Conservation (phyloP, 2,888 invertebrate genomes). For the Epistrophella euchroma region DNA sequence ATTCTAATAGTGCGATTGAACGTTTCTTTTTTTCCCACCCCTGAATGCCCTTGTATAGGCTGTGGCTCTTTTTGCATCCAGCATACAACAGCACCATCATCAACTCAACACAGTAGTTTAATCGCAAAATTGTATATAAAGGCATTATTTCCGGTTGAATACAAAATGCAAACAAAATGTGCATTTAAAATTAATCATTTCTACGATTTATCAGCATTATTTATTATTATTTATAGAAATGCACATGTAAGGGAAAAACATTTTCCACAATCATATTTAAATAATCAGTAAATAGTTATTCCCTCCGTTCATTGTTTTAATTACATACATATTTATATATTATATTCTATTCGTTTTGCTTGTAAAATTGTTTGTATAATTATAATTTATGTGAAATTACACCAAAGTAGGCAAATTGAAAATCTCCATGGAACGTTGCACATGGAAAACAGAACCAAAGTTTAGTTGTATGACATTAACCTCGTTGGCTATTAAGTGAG, state of each 20-base stretch:
- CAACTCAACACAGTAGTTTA: neutral
- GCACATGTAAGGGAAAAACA: neutral
- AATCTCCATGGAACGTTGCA: constrained; percentile 16
- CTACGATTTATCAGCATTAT: constrained; percentile 28
- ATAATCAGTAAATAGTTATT: neutral
- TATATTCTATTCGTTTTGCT: neutral
- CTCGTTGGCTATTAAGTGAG: constrained; percentile 17
- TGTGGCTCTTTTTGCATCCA: neutral
- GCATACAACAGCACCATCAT: neutral
- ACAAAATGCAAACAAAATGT: neutral
- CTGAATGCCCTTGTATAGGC: too few species aligned
- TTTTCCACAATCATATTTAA: constrained; percentile 13
- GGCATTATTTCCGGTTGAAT: constrained; percentile 8
- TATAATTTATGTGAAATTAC: constrained; percentile 25
- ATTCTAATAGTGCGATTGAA: too few species aligned
- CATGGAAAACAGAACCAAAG: constrained; percentile 8
- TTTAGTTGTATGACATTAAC: constrained; percentile 27
- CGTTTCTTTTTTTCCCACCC: too few species aligned
- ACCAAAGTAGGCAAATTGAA: constrained; percentile 9
- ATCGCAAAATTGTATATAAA: neutral
- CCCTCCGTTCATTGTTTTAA: constrained; percentile 5
- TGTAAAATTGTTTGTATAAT: constrained; percentile 9
- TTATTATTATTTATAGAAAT: constrained; percentile 17
- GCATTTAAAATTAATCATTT: constrained; percentile 5
- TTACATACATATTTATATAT: neutral